Evolutionary conservation across 2,113 vertebrate species (phyloP).

Genomic region (Turdus rufiventris): DNA sequence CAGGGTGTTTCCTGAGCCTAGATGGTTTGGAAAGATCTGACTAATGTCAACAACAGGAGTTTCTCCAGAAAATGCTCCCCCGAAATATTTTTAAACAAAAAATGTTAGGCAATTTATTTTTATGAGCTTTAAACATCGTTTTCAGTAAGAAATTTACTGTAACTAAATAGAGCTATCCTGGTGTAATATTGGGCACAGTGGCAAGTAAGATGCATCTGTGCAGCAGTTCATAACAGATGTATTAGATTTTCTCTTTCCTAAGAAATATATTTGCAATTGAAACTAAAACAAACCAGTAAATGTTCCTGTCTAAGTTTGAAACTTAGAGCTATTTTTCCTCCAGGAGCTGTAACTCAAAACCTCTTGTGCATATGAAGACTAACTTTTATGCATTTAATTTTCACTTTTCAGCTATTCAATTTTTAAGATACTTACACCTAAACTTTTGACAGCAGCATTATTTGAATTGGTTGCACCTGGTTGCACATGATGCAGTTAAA

Average conservation of each 20-base stretch:
- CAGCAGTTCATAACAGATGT: neutral
- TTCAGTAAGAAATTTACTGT: neutral
- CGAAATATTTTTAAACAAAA: neutral
- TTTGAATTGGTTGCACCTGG: neutral
- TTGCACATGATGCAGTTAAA: neutral
- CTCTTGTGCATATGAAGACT: neutral
- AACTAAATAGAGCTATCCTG: neutral
- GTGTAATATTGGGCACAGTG: neutral
- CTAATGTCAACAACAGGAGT: neutral
- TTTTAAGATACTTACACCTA: neutral
- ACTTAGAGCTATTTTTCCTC: constrained; percentile 1
- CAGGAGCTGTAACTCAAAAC: neutral
- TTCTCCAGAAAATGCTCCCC: neutral
- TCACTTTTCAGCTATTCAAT: neutral
- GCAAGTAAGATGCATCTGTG: neutral
- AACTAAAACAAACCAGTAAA: neutral
- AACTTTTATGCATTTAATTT: neutral
- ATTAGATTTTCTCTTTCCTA: neutral
- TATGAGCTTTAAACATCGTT: neutral
- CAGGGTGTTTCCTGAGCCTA: neutral
- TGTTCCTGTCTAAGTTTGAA: neutral
- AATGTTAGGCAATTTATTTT: neutral
- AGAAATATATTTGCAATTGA: neutral
- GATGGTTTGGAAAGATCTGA: neutral
- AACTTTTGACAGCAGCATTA: neutral